Evolutionary conservation across 1,140 invertebrate species (phyloP), one percentile per base, ranked within the genome.

Genomic region (Tetramorium simillimum): DNA sequence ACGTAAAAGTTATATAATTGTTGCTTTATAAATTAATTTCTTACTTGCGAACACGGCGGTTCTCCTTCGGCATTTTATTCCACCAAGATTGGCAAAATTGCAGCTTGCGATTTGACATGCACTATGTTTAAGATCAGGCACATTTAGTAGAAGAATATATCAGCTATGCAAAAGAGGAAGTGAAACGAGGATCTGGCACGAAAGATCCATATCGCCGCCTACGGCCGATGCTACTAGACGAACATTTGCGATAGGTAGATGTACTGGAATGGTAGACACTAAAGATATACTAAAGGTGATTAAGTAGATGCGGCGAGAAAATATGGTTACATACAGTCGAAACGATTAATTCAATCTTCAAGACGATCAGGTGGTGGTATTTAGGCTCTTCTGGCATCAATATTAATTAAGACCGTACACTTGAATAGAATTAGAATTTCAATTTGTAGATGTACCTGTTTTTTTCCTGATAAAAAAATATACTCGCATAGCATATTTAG

Each of bases 241-340:
- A 73, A 46, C 65, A 69, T 56, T 82, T 58, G 80, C 80, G 53
- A 82, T 82, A 82, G 67, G 51, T 82, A 46, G 51, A 72, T 82
- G 67, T 46, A 58, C 49, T n/a, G 63, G 63, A 72, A 58, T 56
- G 37, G 65, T 72, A 72, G 78, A 82, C 56, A 82, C 37, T 56
- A 28, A 82, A 82, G 67, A 82, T 82, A 58, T 73, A 73, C 80
- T 72, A 82, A 81, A 58, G 69, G 51, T 72, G 80, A 82, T 82
- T 82, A 73, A 82, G 67, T 58, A 73, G 51, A 73, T 72, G n/a
- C 24, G 28, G 24, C 37, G 37, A 21, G 67, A 73, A 82, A 53
- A 72, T 40, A 37, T 37, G 37, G 6, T 81, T 58, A 70, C 63
- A n/a, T 21, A 40, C 49, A 33, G 18, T 33, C 21, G 49, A 28